Percentiles rank a stretch among this genome's conserved stretches.
Evolutionary conservation across 2,113 vertebrate genomes (phyloP).

Genomic region (Phrynosoma platyrhinos): DNA sequence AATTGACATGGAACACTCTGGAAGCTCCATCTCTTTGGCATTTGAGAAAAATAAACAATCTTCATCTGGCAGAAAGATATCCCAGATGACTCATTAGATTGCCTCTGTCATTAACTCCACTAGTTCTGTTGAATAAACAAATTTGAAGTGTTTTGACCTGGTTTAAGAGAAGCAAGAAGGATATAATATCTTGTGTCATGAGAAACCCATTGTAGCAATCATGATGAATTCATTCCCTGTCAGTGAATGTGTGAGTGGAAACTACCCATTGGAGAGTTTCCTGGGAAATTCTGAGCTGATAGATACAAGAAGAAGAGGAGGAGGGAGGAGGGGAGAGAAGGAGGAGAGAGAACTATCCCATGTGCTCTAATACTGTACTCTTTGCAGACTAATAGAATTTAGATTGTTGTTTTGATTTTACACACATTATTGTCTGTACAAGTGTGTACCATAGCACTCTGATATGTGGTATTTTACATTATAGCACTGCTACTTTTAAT

Average conservation of each 20-base stretch:
- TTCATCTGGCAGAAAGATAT: conserved; percentile 6
- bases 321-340: no score
- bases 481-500: no score
- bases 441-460: background rate
- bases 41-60: conserved; percentile 22
- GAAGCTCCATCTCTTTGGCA: background rate
- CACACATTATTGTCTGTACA: background rate
- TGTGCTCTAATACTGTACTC: background rate
- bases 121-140: conserved; percentile 7
- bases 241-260: conserved; percentile 6
- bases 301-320: background rate
- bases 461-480: no score
- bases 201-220: background rate
- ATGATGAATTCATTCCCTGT: background rate
- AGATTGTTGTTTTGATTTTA: background rate
- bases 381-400: background rate
- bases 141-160: background rate
- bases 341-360: background rate
- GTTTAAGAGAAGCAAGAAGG: conserved; percentile 8
- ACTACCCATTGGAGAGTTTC: background rate
- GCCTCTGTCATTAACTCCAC: background rate
- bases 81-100: conserved; percentile 1
- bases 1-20: conserved; percentile 13
- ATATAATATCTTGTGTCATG: background rate
- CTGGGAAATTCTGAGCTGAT: background rate